Evolutionary conservation across 2,888 invertebrate species (phyloP), one percentile per base, ranked within the genome.

Genomic region (Griposia aprilina): DNA sequence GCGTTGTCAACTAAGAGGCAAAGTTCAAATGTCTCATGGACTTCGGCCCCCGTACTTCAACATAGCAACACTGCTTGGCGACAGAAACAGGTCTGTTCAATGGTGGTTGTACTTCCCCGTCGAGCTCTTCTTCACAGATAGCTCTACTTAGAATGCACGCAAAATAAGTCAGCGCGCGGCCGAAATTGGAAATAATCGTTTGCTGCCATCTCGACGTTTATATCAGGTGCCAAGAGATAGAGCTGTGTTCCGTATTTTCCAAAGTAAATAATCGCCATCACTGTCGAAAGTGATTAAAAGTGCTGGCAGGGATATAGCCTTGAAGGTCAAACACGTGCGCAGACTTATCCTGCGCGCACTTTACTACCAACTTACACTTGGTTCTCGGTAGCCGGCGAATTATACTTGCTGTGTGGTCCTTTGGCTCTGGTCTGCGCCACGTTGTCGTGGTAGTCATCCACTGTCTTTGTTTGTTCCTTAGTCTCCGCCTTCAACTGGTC

Each of bases 381-480:
- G 80, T 94, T 96, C 76, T 95, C 95, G 0, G 96, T 96, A 30
- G 92, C 94, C 0, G 96, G 93, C 2, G 88, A 45, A 0, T 92
- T 79, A 81, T 95, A 96, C 84, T 96, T 96, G 92, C 93, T 94
- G 71, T 82, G 94, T 0, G 96, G 96, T 0, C 96, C 96, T 73
- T 93, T 93, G 7, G 95, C 94, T 50, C 96, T 92, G 57, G 95
- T 94, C 87, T 94, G 94, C 2, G 95, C 90, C 5, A 97, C 96
- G 76, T 94, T 95, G 62, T 90, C 73, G 41, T 92, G 91, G 89
- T 96, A 96, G 50, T 90, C 86, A 2, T 94, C 91, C 4, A 95
- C 93, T 73, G 94, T 95, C 78, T 90, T 87, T 2, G 88, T 91
- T 83, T 95, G 91, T 74, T 95, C 95, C 20, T 86, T 81, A 0